Evolutionary conservation across 2,113 vertebrate species (phyloP), one percentile per base, ranked within the genome.

Genomic region (Anser cygnoides): DNA sequence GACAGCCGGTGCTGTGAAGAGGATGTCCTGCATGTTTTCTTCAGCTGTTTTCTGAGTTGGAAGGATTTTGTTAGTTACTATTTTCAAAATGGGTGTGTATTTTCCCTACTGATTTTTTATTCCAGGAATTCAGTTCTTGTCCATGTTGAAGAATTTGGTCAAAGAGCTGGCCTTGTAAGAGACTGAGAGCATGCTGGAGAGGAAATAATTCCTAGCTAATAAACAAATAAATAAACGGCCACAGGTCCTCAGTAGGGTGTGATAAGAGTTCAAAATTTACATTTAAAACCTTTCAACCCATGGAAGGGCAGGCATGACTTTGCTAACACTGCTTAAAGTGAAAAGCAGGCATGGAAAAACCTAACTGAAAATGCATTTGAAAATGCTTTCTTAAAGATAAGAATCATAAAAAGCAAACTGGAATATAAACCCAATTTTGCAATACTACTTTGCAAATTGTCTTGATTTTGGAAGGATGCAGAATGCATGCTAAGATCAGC

Each of bases 301-400:
- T 46, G 62, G 49, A 78, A 74, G 16, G 41, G 21, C 20, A 90
- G 33, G n/a, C 31, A 35, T 89, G 55, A 31, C 41, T 87, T 89
- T 1, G 0, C 62, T 75, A 67, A 92, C 39, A 26, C 14, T 72
- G 33, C 9, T 82, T n/a, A 59, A 29, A 62, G 20, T 39, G 31
- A 92, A 92, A 91, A 96, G 58, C 25, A n/a, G 4, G 11, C n/a
- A 68, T 35, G 31, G n/a, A 76, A 87, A 96, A 92, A 31, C 12
- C 49, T 89, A 76, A 79, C 54, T 76, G 62, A 87, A 96, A 89
- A 62, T 35, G 17, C 22, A 89, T 79, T 90, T 82, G 81, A 87
- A 87, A 92, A 66, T 22, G 8, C 25, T 68, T 76, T 68, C 77
- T 89, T 75, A 84, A 91, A 94, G 87, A 70, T 28, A 87, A 70